These are phyloP conservation scores for Latheticus oryzae DNA, from an alignment of 2,888 invertebrate genomes.

Conservation along the genomic window DNA sequence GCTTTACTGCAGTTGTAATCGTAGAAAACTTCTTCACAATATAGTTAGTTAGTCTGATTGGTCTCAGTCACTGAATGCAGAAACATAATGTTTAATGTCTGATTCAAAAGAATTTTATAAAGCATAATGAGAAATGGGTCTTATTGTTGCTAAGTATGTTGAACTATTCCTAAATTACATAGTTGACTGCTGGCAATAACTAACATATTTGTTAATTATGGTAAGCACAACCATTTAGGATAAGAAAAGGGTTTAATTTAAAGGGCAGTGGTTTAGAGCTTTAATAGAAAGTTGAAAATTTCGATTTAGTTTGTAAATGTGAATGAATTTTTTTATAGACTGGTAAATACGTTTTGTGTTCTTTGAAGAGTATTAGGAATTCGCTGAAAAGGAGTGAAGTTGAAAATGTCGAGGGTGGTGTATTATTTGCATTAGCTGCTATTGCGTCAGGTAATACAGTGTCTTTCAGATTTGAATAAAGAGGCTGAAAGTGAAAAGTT, in stretches of 20 bases:
- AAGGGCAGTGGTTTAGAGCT: not conserved
- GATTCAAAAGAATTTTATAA: too few relatives aligned
- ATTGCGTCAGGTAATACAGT: constrained; percentile 30
- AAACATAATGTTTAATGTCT: too few relatives aligned
- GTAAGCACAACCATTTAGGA: constrained; percentile 5
- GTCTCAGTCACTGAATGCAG: constrained; percentile 12
- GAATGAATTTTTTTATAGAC: too few relatives aligned
- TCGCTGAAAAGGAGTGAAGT: constrained; percentile 11
- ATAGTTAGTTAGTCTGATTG: constrained; percentile 28
- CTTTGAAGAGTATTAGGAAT: too few relatives aligned
- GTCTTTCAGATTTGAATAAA: constrained; percentile 37
- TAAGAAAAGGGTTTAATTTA: too few relatives aligned
- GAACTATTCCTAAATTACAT: constrained; percentile 12
- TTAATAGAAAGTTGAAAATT: not conserved
- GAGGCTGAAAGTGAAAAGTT: constrained; percentile 44
- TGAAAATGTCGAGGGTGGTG: constrained; percentile 18
- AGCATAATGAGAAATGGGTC: too few relatives aligned
- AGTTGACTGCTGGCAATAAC: not conserved
- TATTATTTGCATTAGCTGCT: constrained; percentile 21
- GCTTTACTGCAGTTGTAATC: constrained; percentile 19
- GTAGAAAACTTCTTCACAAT: constrained; percentile 20
- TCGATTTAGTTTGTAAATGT: constrained; percentile 7
- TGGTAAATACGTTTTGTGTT: too few relatives aligned
- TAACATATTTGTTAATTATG: constrained; percentile 15
- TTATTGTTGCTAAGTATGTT: constrained; percentile 6